Base-by-base conservation (phyloP, 2,888 invertebrate genomes). In the Andrena marginata region DNA sequence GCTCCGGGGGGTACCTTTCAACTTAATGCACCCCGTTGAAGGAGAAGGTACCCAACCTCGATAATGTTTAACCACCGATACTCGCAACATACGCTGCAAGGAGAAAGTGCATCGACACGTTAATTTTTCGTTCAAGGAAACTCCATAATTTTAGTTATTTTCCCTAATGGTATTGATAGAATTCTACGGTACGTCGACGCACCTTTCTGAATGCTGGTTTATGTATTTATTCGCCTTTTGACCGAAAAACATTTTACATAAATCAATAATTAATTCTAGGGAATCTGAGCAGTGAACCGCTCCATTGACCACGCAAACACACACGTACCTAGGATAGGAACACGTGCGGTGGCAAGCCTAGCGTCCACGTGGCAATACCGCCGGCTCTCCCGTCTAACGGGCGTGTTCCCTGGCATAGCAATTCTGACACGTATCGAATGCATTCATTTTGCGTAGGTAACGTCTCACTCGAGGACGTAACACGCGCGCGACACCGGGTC, bases 371-470 rank as follows among this genome's bases (percentile, higher is more conserved):
- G 85, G 79, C 75, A 31, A 48, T 16, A 54, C 67, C 62, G 29
- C 64, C 48, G 31, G 29, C 23, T 16, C 35, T 23, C 16, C 16
- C 33, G 26, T 51, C 42, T 78, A 70, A 64, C 56, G 20, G 26
- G 23, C 59, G 29, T 64, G 78, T 51, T 56, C 59, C 54, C 62
- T 65, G 35, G 54, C 73, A 68, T 82, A 76, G 77, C 76, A 84
- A 87, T 82, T 85, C 90, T 89, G 89, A 91, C 92, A 89, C 87
- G 89, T 89, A 89, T 91, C 90, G 91, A 92, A 92, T 87, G 90
- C 91, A 90, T 92, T 91, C 90, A 91, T 92, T 92, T 90, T 80
- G 86, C 87, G 86, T 91, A 86, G 89, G 89, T 89, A 89, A 92
- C 89, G 89, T 92, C 91, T 92, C 89, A 92, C 87, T 91, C 90